A percentile compares a stretch with the other conserved stretches of the same genome.
Evolutionary conservation across 2,113 vertebrate genomes (phyloP).

Genomic region (Cyphomyrus plagiostoma): DNA sequence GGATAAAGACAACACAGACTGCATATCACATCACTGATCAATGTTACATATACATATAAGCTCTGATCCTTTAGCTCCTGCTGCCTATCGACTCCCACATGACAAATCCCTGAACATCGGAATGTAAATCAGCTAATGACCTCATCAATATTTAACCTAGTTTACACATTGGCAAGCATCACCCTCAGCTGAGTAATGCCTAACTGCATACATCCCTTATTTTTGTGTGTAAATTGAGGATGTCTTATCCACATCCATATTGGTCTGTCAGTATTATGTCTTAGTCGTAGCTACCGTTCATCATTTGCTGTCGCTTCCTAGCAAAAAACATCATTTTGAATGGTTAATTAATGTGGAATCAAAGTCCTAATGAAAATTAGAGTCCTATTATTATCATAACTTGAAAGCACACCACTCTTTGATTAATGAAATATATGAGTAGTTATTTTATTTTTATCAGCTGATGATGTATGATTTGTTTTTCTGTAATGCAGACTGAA

Average conservation of each 20-base stretch:
- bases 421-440: neutral
- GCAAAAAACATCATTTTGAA: neutral
- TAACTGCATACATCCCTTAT: neutral
- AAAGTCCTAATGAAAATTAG: neutral
- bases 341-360: neutral
- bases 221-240: neutral
- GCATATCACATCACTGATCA: neutral
- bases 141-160: neutral
- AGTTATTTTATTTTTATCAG: neutral
- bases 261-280: neutral
- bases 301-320: neutral
- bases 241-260: neutral
- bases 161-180: neutral
- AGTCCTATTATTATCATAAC: neutral
- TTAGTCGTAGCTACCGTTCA: neutral
- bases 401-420: neutral
- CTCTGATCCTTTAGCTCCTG: neutral
- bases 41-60: neutral
- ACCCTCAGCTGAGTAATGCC: neutral
- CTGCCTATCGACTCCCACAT: neutral
- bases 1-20: neutral
- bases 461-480: neutral
- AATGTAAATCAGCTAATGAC: neutral
- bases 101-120: neutral
- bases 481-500: neutral